Conservation (phyloP, 1,140 invertebrate species). For the Pseudobourletiella spinata region DNA sequence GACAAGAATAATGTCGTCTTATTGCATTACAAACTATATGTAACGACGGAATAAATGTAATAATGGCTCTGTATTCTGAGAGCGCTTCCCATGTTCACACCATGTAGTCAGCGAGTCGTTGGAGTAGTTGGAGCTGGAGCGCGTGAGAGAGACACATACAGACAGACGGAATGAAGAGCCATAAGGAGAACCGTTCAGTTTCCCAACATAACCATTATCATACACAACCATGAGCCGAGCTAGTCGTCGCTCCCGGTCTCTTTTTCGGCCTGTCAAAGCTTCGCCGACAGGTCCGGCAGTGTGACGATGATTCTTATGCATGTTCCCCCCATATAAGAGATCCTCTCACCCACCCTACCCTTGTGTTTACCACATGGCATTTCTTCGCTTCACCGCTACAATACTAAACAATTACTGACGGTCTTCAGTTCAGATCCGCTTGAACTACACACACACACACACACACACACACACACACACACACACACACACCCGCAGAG, state of each 20-base stretch:
- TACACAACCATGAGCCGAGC: too few species aligned
- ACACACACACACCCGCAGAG: too few species aligned
- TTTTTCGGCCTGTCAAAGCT: constrained; percentile 2
- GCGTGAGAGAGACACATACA: too few species aligned
- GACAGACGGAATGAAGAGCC: too few species aligned
- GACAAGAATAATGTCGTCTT: constrained; percentile 31
- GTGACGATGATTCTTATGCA: neutral
- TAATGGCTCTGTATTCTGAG: constrained; percentile 18
- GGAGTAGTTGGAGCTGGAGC: too few species aligned
- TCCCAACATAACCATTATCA: too few species aligned
- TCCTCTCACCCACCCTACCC: constrained; percentile 1
- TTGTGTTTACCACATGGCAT: constrained; percentile 22
- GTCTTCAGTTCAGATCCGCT: too few species aligned
- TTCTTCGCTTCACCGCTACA: constrained; percentile 12
- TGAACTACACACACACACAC: neutral
- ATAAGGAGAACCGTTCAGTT: too few species aligned
- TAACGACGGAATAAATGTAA: constrained; percentile 35
- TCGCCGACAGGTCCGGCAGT: neutral
- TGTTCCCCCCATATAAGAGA: neutral
- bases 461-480: too few species aligned
- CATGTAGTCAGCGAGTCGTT: too few species aligned
- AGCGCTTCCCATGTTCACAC: neutral
- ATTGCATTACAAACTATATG: constrained; percentile 33
- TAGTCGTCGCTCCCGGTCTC: too few species aligned
- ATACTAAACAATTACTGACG: constrained; percentile 4